Percentiles rank a stretch among this genome's conserved stretches.
Evolutionary conservation across 2,888 invertebrate genomes (phyloP).

Genomic region (Anticlea derivata): DNA sequence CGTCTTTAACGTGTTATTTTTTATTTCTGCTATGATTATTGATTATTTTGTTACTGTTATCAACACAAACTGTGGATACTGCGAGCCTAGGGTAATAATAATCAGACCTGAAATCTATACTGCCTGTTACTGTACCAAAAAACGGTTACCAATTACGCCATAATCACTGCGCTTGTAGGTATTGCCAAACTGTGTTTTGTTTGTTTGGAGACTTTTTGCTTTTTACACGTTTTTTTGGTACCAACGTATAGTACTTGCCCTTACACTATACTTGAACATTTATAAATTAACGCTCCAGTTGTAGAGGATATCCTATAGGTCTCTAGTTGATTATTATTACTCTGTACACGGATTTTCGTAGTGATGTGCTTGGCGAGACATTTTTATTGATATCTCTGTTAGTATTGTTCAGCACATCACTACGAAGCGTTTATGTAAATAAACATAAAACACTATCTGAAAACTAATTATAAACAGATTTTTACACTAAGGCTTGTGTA

Average conservation of each 20-base stretch:
- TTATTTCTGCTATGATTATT: constrained; percentile 50
- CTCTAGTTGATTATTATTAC: constrained; percentile 4
- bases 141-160: constrained; percentile 11
- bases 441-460: background rate
- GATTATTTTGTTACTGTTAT: constrained; percentile 58
- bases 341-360: constrained; percentile 14
- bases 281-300: background rate
- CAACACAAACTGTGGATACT: constrained; percentile 24
- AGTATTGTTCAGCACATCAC: constrained; percentile 30
- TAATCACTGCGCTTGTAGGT: background rate
- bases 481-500: background rate
- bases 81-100: constrained; percentile 12
- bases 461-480: background rate
- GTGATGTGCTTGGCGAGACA: constrained; percentile 30
- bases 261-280: no score
- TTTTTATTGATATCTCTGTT: constrained; percentile 23
- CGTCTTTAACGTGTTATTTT: constrained; percentile 56
- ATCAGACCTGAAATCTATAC: background rate
- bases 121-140: background rate
- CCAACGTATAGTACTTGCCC: no score
- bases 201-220: background rate
- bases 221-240: constrained; percentile 4
- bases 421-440: constrained; percentile 12
- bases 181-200: background rate
- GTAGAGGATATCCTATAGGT: background rate